Percentiles rank a stretch among this genome's conserved stretches.
Evolutionary conservation across 2,888 invertebrate genomes (phyloP).

Genomic region (Altica lythri): DNA sequence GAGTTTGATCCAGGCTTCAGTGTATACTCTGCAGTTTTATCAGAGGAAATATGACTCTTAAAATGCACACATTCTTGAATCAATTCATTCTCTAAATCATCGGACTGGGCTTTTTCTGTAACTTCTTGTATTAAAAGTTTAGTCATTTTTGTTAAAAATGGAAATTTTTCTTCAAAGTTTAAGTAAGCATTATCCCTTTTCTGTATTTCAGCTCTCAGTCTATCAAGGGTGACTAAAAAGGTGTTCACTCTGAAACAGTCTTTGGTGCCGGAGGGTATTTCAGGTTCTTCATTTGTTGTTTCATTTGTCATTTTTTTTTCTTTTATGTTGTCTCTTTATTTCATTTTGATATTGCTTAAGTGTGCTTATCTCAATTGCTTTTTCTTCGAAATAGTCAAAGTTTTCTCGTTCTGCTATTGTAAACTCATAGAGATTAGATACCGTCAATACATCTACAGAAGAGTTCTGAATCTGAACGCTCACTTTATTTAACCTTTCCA

Average conservation of each 20-base stretch:
- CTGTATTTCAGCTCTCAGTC: constrained; percentile 27
- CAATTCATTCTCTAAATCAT: constrained; percentile 25
- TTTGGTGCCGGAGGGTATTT: too few species aligned
- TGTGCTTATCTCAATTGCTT: constrained; percentile 26
- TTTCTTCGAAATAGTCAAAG: constrained; percentile 36
- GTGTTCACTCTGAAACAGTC: too few species aligned
- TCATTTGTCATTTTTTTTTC: too few species aligned
- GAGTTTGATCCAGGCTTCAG: constrained; percentile 5
- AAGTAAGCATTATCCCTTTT: constrained; percentile 20
- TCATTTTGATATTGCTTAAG: constrained; percentile 23
- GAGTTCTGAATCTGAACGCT: constrained; percentile 29
- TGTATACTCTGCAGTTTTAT: constrained; percentile 1
- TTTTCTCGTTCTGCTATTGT: constrained; percentile 27
- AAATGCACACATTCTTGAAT: constrained; percentile 24
- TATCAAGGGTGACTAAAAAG: too few species aligned
- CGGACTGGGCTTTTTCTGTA: constrained; percentile 25
- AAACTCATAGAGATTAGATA: constrained; percentile 25
- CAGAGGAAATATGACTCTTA: constrained; percentile 23
- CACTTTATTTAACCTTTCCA: constrained; percentile 21
- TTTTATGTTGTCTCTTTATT: constrained; percentile 25
- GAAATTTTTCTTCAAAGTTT: constrained; percentile 17
- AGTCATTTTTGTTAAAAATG: constrained; percentile 20
- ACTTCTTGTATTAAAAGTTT: constrained; percentile 24
- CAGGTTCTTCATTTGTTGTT: constrained; percentile 28
- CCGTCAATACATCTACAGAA: constrained; percentile 28